Conservation (phyloP, 2,113 vertebrate genomes). For the Leptobrachium leishanense region DNA sequence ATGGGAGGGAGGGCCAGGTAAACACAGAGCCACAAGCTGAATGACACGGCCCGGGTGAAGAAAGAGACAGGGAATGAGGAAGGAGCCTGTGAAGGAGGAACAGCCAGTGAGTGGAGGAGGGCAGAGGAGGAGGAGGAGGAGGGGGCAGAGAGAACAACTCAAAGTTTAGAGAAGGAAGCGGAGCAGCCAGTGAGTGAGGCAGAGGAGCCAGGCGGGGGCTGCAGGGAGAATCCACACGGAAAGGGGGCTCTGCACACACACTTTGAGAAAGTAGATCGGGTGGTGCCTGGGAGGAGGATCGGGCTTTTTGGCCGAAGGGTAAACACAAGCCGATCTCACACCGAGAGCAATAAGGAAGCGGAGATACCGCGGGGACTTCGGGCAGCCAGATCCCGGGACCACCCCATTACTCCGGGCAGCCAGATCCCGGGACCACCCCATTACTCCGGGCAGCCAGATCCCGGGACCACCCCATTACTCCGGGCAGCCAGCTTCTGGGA, state of each 20-base stretch:
- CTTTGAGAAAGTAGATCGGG: background rate
- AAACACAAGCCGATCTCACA: background rate
- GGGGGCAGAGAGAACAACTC: too few relatives aligned
- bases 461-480: too few relatives aligned
- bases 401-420: background rate
- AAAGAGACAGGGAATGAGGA: slow-evolving; percentile 9
- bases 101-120: background rate
- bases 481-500: too few relatives aligned
- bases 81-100: background rate
- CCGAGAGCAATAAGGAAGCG: slow-evolving; percentile 36
- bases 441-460: too few relatives aligned
- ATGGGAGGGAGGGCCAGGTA: background rate
- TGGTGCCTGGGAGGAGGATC: background rate
- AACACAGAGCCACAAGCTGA: too few relatives aligned
- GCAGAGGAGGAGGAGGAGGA: fast-evolving
- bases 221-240: background rate
- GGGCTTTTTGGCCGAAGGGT: background rate
- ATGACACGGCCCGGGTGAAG: background rate
- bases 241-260: background rate
- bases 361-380: background rate
- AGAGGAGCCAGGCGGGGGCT: background rate
- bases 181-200: too few relatives aligned
- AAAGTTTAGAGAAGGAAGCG: too few relatives aligned
- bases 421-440: background rate
- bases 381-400: background rate